A percentile compares a stretch with the other conserved stretches of the same genome.
These are phyloP conservation scores for Syrrhaptes paradoxus DNA, from an alignment of 2,113 vertebrate species.

Conservation along the genomic window DNA sequence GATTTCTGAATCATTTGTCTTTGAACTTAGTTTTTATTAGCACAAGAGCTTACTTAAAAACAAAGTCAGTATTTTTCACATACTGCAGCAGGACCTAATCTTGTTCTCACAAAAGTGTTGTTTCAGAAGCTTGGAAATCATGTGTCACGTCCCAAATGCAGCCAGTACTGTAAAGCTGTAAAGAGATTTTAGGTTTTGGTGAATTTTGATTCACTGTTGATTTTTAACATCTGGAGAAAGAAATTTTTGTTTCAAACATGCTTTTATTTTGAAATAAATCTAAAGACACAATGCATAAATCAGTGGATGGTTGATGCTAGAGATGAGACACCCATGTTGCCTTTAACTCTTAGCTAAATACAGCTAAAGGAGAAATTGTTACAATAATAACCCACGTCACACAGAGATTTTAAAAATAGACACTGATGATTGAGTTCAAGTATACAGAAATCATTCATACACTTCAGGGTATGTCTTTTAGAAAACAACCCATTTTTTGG, in stretches of 20 bases:
- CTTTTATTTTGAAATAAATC: not conserved
- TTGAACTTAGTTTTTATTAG: not conserved
- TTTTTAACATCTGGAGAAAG: not conserved
- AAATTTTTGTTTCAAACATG: not conserved
- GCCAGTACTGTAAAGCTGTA: not conserved
- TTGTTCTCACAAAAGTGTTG: not conserved
- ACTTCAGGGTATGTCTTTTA: not conserved
- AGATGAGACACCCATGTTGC: not conserved
- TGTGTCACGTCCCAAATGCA: not conserved
- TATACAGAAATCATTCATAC: not conserved
- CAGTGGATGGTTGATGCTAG: not conserved
- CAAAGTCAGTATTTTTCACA: not conserved
- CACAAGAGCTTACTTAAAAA: not conserved
- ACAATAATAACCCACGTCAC: not conserved
- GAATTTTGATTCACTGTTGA: not conserved
- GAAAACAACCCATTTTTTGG: not conserved
- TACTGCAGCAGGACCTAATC: not conserved
- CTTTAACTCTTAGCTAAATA: constrained; percentile 2
- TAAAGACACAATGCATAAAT: not conserved
- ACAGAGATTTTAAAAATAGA: not conserved
- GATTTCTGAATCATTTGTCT: not conserved
- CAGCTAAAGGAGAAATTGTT: not conserved
- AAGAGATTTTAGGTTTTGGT: not conserved
- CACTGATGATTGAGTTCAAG: not conserved
- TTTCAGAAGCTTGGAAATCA: not conserved